Evolutionary conservation across 1,140 invertebrate species (phyloP), one percentile per base, ranked within the genome.

Genomic region (Diploscapter pachys): DNA sequence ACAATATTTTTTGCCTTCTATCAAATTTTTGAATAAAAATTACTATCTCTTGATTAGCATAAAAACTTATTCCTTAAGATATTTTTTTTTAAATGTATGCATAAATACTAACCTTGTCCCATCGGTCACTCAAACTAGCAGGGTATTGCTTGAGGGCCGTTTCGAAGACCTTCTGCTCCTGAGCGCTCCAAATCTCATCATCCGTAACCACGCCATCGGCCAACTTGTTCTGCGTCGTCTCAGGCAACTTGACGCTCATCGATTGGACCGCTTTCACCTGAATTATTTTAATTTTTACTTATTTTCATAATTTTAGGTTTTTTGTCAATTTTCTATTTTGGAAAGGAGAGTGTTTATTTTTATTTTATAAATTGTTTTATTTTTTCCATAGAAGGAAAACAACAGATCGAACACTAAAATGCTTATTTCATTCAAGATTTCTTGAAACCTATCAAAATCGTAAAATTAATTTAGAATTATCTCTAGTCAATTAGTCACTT

Each of bases 61-160:
- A 31, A 31, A 31, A 31, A 31, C 1, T 31, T 31, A 31, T 31
- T 31, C 31, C 31, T 31, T 31, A 31, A 31, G 31, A 31, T 31
- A 31, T 31, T 31, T 31, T 31, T 31, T 31, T 31, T 31, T 31
- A 31, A 31, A 31, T 31, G 31, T 31, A 31, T 31, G 31, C 31
- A 31, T 31, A 31, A 69, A 69, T n/a, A 8, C 53, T 13, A 13
- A 72, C 71, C 71, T 91, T 90, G 78, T 98, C 95, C 95, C 95
- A 98, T 70, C 95, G 89, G 78, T 98, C 94, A 0, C 91, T 85
- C n/a, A 91, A 92, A 74, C 90, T 91, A 0, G 91, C 89, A 0
- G 94, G 92, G 89, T 92, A 97, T 50, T 93, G 96, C 88, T 97
- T 98, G 62, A 98, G 89, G 1, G 95, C 95, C 87, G 98, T 94